Conservation (phyloP, 2,888 invertebrate species). For the Tribolium freemani region DNA sequence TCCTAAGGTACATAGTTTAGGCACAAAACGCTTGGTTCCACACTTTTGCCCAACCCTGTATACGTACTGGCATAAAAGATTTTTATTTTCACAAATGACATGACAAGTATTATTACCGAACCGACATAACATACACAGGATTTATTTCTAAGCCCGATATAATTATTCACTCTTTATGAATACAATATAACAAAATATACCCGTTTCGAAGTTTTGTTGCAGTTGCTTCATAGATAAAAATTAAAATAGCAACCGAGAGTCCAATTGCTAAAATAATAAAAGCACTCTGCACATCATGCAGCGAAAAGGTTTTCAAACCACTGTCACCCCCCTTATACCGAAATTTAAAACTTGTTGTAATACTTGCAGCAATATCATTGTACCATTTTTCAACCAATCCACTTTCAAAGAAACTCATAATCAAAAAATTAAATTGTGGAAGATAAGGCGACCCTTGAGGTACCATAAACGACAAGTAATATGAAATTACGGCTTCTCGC, state of each 20-base stretch:
- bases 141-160: too few species aligned
- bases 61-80: too few species aligned
- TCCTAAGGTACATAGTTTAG: too few species aligned
- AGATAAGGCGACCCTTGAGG: conserved; percentile 67
- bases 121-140: too few species aligned
- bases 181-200: background rate
- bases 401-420: conserved; percentile 62
- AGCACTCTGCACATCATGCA: conserved; percentile 48
- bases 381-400: conserved; percentile 67
- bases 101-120: too few species aligned
- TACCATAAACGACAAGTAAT: conserved; percentile 67
- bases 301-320: conserved; percentile 30
- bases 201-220: background rate
- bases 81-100: too few species aligned
- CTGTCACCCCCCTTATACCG: background rate
- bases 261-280: conserved; percentile 44
- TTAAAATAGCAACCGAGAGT: background rate
- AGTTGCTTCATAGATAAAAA: background rate
- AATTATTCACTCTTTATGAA: too few species aligned
- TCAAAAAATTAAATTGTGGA: conserved; percentile 61
- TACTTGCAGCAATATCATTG: conserved; percentile 55
- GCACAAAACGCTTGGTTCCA: too few species aligned
- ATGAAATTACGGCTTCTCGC: conserved; percentile 67
- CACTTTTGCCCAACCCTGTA: too few species aligned
- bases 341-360: conserved; percentile 39